Evolutionary conservation across 2,888 invertebrate genomes (phyloP).

Genomic region (Oligia latruncula): DNA sequence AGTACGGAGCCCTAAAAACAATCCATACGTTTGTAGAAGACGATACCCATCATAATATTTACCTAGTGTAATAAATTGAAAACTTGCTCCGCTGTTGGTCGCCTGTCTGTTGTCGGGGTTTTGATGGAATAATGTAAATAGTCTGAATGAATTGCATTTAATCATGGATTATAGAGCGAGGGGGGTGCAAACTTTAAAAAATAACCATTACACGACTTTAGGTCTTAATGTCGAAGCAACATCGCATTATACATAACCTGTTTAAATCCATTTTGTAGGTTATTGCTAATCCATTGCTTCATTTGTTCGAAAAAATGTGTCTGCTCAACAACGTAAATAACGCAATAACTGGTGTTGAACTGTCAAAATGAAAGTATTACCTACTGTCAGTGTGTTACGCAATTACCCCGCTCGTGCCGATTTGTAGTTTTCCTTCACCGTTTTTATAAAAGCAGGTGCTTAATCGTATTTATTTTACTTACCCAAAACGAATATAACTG

Average conservation of each 20-base stretch:
- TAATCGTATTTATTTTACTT: slow-evolving; percentile 68
- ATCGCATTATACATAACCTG: neutral
- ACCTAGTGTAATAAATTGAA: slow-evolving; percentile 20
- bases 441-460: no score
- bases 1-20: neutral
- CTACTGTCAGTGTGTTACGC: no score
- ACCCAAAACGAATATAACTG: slow-evolving; percentile 97
- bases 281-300: no score
- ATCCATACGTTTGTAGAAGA: neutral
- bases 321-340: no score
- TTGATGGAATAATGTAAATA: neutral
- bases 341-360: no score
- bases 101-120: neutral
- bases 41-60: slow-evolving; percentile 9
- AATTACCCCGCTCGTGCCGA: no score
- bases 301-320: no score
- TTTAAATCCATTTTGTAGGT: no score
- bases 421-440: no score
- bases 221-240: neutral
- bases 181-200: neutral
- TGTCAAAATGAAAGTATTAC: no score
- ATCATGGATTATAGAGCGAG: neutral
- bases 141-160: neutral
- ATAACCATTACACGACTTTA: neutral
- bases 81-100: neutral